These are phyloP conservation scores for Chirona hameri DNA, from an alignment of 2,888 invertebrate genomes.

Conservation along the genomic window DNA sequence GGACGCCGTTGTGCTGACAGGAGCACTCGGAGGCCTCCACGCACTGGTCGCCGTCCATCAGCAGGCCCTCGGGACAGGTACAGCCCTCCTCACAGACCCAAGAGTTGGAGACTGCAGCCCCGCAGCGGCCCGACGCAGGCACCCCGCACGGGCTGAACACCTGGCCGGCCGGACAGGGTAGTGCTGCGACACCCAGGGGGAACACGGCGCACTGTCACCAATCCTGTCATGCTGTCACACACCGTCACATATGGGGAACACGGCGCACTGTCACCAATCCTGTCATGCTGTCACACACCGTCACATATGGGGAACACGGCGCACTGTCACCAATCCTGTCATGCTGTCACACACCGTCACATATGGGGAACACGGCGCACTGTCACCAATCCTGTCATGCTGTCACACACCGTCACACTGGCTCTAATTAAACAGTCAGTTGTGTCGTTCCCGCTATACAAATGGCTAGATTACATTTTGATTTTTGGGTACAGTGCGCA, in stretches of 20 bases:
- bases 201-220: no score
- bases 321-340: no score
- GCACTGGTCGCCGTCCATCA: constrained; percentile 66
- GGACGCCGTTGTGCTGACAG: constrained; percentile 68
- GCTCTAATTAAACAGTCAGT: no score
- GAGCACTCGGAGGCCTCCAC: constrained; percentile 70
- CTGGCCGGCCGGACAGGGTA: constrained; percentile 69
- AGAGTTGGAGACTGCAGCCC: constrained; percentile 51
- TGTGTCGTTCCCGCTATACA: no score
- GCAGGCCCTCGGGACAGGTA: constrained; percentile 75
- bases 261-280: neutral
- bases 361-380: no score
- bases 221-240: no score
- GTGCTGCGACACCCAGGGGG: constrained; percentile 55
- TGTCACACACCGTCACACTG: no score
- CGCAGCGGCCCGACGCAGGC: constrained; percentile 67
- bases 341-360: no score
- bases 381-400: no score
- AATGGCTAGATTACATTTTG: no score
- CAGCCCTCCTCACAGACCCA: constrained; percentile 78
- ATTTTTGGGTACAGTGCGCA: no score
- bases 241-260: neutral
- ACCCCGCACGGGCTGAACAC: constrained; percentile 76
- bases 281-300: no score
- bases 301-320: neutral